phyloP scores from a whole-genome alignment of 2,797 vertebrate genomes.

The Muscicapa striata region DNA sequence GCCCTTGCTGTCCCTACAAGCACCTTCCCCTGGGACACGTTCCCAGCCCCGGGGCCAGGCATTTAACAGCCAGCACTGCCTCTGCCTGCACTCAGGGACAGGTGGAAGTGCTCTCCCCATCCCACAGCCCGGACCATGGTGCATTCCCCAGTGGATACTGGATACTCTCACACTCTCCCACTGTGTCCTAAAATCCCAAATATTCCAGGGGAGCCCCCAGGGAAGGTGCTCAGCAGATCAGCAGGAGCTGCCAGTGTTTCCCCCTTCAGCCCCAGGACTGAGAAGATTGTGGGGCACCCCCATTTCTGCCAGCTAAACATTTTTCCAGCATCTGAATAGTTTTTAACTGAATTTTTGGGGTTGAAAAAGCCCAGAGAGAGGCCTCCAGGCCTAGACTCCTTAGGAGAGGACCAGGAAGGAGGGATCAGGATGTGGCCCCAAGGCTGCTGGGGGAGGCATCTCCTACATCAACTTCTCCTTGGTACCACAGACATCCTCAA shows the following conservation, averaged over 20 bases:
- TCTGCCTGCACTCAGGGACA: background rate
- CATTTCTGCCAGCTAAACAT: background rate
- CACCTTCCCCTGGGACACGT: background rate
- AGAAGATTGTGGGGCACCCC: accelerated
- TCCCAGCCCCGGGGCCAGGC: accelerated
- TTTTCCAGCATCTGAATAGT: accelerated
- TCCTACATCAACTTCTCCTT: background rate
- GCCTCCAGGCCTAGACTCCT: background rate
- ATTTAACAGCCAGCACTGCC: background rate
- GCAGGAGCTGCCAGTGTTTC: background rate
- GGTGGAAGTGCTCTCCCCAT: background rate
- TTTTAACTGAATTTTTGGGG: background rate
- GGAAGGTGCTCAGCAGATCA: background rate
- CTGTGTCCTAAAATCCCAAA: accelerated
- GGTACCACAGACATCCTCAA: background rate
- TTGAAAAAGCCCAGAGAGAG: background rate
- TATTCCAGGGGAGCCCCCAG: accelerated
- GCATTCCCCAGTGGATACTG: background rate
- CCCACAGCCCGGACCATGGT: accelerated
- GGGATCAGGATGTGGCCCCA: background rate
- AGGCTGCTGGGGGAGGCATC: background rate
- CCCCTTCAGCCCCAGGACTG: background rate
- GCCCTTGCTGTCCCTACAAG: background rate
- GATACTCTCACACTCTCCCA: background rate
- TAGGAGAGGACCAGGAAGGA: background rate